Evolutionary conservation across 2,113 vertebrate genomes (phyloP).

Genomic region (Lophotis ruficrista): DNA sequence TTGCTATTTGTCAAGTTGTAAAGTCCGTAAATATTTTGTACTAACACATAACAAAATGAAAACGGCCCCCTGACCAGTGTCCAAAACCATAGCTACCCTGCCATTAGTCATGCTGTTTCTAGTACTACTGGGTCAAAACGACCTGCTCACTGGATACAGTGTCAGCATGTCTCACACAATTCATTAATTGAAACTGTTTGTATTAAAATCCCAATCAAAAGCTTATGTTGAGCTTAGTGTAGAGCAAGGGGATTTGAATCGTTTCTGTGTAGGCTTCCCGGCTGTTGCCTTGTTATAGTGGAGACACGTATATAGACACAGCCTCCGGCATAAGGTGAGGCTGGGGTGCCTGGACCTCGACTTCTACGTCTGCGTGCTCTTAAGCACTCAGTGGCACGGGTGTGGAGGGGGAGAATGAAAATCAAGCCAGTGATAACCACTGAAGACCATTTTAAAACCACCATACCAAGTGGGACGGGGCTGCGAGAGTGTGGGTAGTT

Average conservation of each 20-base stretch:
- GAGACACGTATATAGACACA: too few relatives aligned
- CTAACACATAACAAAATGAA: background rate
- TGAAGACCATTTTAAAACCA: background rate
- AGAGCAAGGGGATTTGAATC: background rate
- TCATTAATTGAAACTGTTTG: background rate
- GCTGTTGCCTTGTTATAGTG: background rate
- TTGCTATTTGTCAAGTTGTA: background rate
- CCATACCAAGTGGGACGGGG: accelerated
- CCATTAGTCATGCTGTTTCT: background rate
- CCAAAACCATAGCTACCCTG: background rate
- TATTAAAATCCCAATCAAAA: background rate
- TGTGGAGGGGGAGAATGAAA: background rate
- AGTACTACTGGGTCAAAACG: background rate
- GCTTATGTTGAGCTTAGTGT: accelerated
- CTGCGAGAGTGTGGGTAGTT: background rate
- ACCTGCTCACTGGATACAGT: background rate
- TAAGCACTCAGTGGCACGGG: accelerated
- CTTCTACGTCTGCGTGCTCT: accelerated
- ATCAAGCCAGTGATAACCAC: background rate
- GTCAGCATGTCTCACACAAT: background rate
- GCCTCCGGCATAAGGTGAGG: background rate
- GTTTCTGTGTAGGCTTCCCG: background rate
- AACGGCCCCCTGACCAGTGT: background rate
- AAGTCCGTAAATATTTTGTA: background rate
- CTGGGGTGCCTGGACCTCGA: background rate